phyloP scores from a whole-genome alignment of 2,113 vertebrate species.

The Pardalotus punctatus region DNA sequence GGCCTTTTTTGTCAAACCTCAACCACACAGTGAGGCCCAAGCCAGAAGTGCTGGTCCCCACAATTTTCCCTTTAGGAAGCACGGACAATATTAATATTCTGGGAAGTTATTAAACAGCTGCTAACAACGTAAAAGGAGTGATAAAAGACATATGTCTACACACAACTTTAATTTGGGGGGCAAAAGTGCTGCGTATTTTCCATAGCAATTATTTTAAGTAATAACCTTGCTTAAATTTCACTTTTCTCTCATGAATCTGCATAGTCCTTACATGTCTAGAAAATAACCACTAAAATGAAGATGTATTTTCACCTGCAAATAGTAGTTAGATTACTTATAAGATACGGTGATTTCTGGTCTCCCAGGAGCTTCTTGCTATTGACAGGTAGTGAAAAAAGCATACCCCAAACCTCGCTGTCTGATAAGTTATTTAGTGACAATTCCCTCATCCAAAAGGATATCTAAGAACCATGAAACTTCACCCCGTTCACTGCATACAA shows the following conservation, averaged over 20 bases:
- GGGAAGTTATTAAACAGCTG: background rate
- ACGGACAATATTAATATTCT: background rate
- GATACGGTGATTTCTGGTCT: background rate
- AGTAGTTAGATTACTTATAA: background rate
- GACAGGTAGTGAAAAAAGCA: background rate
- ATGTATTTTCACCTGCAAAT: background rate
- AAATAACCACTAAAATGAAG: accelerated
- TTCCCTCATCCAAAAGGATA: accelerated
- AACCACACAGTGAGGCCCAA: background rate
- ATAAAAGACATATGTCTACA: background rate
- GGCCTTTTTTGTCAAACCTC: background rate
- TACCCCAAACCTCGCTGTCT: background rate
- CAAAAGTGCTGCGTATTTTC: background rate
- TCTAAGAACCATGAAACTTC: background rate
- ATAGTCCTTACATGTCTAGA: background rate
- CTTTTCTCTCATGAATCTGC: background rate
- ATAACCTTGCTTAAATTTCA: background rate
- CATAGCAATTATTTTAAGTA: background rate
- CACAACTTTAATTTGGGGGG: background rate
- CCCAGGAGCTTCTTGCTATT: background rate
- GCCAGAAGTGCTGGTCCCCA: background rate
- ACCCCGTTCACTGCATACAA: background rate
- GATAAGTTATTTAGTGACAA: background rate
- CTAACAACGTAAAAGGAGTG: background rate
- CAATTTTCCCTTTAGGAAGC: background rate